A percentile compares a stretch with the other conserved stretches of the same genome.
These are phyloP conservation scores for Zophobas atratus DNA, from an alignment of 1,140 invertebrate species.

Conservation along the genomic window DNA sequence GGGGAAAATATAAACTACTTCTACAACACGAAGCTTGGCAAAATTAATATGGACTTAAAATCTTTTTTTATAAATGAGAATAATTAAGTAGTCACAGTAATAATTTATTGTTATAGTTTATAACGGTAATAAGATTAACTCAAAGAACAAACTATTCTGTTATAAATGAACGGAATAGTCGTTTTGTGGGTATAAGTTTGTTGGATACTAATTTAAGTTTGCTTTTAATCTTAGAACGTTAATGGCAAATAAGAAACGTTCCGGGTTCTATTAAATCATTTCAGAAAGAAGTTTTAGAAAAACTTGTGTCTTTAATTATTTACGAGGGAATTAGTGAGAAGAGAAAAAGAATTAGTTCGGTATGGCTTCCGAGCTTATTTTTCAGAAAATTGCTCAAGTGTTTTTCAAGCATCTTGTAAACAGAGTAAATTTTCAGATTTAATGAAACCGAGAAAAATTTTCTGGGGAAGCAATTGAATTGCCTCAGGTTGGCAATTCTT, in stretches of 20 bases:
- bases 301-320: constrained; percentile 14
- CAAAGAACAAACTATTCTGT: no score
- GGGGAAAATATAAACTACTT: no score
- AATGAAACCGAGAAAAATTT: not conserved
- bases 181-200: no score
- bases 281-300: constrained; percentile 7
- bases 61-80: no score
- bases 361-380: constrained; percentile 1
- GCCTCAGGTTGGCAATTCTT: constrained; percentile 24
- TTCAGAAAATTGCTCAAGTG: not conserved
- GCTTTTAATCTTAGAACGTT: not conserved
- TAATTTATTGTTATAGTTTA: no score
- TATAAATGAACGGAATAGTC: no score
- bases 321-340: constrained; percentile 6
- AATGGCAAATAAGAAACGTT: constrained; percentile 42
- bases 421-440: not conserved
- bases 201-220: no score
- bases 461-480: not conserved
- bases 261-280: constrained; percentile 41
- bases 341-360: constrained; percentile 6
- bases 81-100: no score
- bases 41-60: no score
- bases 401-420: not conserved
- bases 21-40: no score
- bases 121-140: no score